Base-by-base conservation (phyloP, 2,888 invertebrate species). In the Automeris io region DNA sequence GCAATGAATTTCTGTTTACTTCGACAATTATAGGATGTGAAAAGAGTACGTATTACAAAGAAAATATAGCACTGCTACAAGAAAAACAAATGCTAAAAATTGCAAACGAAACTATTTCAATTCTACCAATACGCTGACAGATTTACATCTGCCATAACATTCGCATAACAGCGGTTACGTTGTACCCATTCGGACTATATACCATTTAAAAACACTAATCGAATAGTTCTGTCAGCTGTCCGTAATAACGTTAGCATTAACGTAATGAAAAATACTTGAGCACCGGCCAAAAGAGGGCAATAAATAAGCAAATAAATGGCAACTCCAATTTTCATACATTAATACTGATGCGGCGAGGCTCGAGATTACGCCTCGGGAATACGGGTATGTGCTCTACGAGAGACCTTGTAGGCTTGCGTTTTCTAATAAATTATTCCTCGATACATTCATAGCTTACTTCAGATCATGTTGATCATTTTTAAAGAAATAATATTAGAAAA, bases 221-320 rank as follows among this genome's bases (percentile, higher is more conserved):
- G 40, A 57, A 47, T 53, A 47, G 41, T 35, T 56, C 55, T 50
- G 54, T 57, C 57, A 53, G 48, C 49, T 54, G 41, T 42, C 49
- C 22, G 39, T 58, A 60, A 53, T 58, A 43, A 49, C 48, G 49
- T 54, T 43, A 43, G 42, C 57, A 62, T 72, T 65, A 68, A 40
- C 50, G 52, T 70, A 67, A 65, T 69, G 64, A 73, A 75, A 72
- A 70, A 71, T 69, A 65, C 46, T 74, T 75, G 69, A 70, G 55
- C 52, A 47, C 32, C 49, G 45, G 71, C 76, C 76, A 78, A 75
- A 74, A 61, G 52, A 54, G 46, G 44, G 51, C 48, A 60, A 71
- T 72, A 73, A 73, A 76, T 68, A 42, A 39, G 12, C 16, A 46
- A 42, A 44, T 39, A 50, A 34, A 43, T 41, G 44, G 42, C 42